Evolutionary conservation across 1,140 invertebrate genomes (phyloP).

Genomic region (Bilobella aurantiaca): DNA sequence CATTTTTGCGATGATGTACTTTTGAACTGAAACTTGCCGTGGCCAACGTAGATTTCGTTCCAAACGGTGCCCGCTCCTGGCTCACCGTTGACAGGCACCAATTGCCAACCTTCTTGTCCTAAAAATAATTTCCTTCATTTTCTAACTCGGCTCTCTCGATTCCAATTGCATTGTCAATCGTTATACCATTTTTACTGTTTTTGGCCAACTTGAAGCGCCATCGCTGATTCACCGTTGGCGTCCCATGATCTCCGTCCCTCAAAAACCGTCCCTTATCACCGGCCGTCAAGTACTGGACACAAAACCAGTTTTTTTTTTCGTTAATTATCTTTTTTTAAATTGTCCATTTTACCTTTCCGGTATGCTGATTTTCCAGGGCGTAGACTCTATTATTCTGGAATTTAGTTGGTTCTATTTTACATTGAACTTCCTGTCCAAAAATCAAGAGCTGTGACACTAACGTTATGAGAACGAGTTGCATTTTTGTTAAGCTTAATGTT

Average conservation of each 20-base stretch:
- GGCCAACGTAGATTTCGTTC: conserved; percentile 1
- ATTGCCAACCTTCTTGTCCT: neutral
- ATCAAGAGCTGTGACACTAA: neutral
- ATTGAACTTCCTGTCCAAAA: neutral
- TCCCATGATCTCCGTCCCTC: neutral
- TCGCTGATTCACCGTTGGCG: neutral
- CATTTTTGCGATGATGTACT: neutral
- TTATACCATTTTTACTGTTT: neutral
- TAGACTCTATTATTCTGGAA: neutral
- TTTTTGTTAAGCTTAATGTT: neutral
- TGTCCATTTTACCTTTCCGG: neutral
- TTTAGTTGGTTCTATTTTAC: neutral
- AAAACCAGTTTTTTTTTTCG: neutral
- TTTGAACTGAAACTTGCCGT: neutral
- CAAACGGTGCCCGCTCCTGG: neutral
- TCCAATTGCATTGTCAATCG: too few species aligned
- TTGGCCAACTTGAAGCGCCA: neutral
- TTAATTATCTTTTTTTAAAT: neutral
- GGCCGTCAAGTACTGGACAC: neutral
- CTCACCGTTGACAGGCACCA: neutral
- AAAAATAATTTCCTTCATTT: too few species aligned
- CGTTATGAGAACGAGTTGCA: neutral
- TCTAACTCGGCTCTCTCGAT: too few species aligned
- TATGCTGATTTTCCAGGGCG: conserved; percentile 1
- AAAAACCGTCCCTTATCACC: neutral